Evolutionary conservation across 2,113 vertebrate species (phyloP), one percentile per base, ranked within the genome.

Genomic region (Antennarius striatus): DNA sequence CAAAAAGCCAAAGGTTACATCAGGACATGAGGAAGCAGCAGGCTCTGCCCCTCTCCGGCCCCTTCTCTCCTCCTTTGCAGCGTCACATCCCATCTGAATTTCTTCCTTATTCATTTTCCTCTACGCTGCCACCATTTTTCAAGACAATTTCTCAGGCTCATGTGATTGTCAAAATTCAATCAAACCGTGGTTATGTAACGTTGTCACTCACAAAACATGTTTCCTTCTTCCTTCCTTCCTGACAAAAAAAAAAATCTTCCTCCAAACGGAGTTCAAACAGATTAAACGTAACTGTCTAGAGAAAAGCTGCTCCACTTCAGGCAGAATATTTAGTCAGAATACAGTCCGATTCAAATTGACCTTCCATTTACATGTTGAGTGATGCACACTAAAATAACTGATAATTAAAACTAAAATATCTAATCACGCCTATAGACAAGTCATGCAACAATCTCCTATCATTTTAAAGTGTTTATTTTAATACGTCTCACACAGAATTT

Each of bases 1-100:
- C 42, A 58, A 17, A 56, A 53, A 72, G 50, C 29, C 39, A 45
- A 71, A 75, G 68, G 70, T 86, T 71, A 83, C 62, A 60, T 79
- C 66, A 79, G 83, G 81, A 86, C 82, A 82, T 39, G 56, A 76
- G 65, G 51, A 79, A 45, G 74, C 72, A 74, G 42, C 57, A 73
- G 47, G 59, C 43, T 46, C 66, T 51, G 52, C 78, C 80, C 71
- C 65, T 69, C 46, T 60, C 63, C 13, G 72, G 80, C 71, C 64
- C 59, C 71, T 42, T 73, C 62, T 30, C 71, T 72, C 50, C 54
- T 56, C 62, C 57, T 68, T 67, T 16, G 63, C 57, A 63, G 40
- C 50, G 13, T 30, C 69, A 39, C 28, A 11, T 75, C 63, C 40
- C 49, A 49, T 60, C 16, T 57, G 55, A 11, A 40, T 39, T 36